These are phyloP conservation scores for Fukomys damarensis DNA, from an alignment of 2,113 vertebrate species.

Conservation along the genomic window DNA sequence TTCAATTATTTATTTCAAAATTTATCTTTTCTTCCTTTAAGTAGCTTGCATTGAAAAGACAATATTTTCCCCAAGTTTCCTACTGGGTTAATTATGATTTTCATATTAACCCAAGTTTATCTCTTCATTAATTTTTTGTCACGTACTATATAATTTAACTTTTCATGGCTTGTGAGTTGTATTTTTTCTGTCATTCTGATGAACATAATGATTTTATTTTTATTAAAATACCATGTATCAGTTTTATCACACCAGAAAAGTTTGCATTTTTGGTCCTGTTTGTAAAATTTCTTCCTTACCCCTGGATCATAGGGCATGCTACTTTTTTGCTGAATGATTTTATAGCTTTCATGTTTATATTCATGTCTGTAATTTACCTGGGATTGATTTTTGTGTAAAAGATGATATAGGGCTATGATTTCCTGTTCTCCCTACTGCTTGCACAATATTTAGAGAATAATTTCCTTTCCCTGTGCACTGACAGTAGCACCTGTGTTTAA, in stretches of 20 bases:
- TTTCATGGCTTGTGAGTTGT: background rate
- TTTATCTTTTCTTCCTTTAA: conserved; percentile 38
- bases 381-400: background rate
- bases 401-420: background rate
- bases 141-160: background rate
- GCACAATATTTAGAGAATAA: background rate
- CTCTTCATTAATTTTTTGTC: background rate
- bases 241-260: background rate
- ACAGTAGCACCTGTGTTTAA: background rate
- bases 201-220: conserved; percentile 6
- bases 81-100: conserved; percentile 23
- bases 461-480: background rate
- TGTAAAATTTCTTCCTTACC: background rate
- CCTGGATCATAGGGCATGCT: background rate
- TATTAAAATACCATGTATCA: background rate
- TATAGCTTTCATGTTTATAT: background rate
- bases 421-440: background rate
- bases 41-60: background rate
- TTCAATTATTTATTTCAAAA: conserved; percentile 35
- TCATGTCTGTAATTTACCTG: background rate
- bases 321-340: conserved; percentile 14
- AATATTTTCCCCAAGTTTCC: background rate
- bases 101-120: background rate
- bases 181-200: background rate
- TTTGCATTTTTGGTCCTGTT: background rate